Percentiles rank a stretch among this genome's conserved stretches.
phyloP scores from a whole-genome alignment of 2,797 vertebrate species.

The Dicrostonyx torquatus region DNA sequence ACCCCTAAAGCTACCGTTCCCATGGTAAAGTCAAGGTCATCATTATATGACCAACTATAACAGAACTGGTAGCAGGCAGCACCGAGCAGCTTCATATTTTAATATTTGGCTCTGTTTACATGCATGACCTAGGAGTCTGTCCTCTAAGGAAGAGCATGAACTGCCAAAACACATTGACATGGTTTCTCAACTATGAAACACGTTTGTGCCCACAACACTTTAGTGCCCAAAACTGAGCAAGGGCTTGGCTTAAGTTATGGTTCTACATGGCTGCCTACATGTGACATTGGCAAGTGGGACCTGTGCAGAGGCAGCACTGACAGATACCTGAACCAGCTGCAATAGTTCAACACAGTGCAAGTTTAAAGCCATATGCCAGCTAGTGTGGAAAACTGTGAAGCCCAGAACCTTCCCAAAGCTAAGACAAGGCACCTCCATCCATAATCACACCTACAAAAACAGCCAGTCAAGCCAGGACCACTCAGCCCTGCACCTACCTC shows the following conservation, averaged over 20 bases:
- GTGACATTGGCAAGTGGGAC: background rate
- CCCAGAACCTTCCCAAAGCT: background rate
- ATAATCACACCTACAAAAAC: background rate
- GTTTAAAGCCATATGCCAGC: background rate
- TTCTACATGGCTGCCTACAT: background rate
- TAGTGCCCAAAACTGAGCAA: background rate
- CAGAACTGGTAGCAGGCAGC: background rate
- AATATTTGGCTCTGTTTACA: background rate
- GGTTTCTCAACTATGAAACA: background rate
- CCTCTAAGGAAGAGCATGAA: background rate
- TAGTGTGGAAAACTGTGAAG: background rate
- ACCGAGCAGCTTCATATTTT: background rate
- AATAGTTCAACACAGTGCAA: background rate
- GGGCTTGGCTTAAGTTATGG: background rate
- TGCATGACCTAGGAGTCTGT: background rate
- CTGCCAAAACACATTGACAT: background rate
- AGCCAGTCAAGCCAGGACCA: background rate
- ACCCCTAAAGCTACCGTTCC: background rate
- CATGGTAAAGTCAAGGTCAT: background rate
- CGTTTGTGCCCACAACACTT: background rate
- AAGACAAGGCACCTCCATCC: background rate
- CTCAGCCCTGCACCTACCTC: conserved; percentile 84
- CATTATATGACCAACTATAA: background rate
- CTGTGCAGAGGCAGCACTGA: background rate
- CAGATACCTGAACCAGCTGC: background rate